Percentiles rank a stretch among this genome's conserved stretches.
phyloP scores from a whole-genome alignment of 2,888 invertebrate species.

The Eupithecia insigniata region DNA sequence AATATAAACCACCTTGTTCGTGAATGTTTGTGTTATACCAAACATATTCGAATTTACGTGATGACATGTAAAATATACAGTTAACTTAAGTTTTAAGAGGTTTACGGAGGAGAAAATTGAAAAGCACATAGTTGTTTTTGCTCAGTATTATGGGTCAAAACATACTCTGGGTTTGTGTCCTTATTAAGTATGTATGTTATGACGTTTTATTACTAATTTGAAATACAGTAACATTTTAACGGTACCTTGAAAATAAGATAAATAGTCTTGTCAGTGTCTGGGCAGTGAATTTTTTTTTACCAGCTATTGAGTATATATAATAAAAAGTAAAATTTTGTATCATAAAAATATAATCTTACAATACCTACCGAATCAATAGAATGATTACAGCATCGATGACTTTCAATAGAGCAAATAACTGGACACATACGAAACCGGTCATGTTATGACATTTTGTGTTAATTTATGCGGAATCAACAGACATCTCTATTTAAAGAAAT shows the following conservation, averaged over 20 bases:
- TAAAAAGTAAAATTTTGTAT: not conserved
- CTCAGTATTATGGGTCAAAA: not conserved
- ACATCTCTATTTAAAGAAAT: conserved; percentile 3
- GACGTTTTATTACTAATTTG: not conserved
- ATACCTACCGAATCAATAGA: not conserved
- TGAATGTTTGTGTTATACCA: conserved; percentile 52
- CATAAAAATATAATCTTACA: not conserved
- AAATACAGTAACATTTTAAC: not conserved
- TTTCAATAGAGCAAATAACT: conserved; percentile 5
- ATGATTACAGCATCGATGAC: not conserved
- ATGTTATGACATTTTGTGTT: conserved; percentile 9
- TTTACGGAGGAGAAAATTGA: conserved; percentile 40
- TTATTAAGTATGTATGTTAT: not conserved
- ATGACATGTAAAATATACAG: conserved; percentile 51
- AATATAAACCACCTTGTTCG: not conserved
- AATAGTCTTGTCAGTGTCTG: not conserved
- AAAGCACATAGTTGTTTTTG: conserved; percentile 1
- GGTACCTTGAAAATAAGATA: not conserved
- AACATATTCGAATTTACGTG: conserved; percentile 61
- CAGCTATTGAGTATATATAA: not conserved
- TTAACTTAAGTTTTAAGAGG: conserved; percentile 39
- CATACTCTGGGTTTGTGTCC: not conserved
- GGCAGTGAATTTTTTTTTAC: not conserved
- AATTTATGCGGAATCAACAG: conserved; percentile 13
- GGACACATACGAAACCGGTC: conserved; percentile 5